Conservation (phyloP, 2,797 vertebrate species). For the Myoxocephalus aenaeus region DNA sequence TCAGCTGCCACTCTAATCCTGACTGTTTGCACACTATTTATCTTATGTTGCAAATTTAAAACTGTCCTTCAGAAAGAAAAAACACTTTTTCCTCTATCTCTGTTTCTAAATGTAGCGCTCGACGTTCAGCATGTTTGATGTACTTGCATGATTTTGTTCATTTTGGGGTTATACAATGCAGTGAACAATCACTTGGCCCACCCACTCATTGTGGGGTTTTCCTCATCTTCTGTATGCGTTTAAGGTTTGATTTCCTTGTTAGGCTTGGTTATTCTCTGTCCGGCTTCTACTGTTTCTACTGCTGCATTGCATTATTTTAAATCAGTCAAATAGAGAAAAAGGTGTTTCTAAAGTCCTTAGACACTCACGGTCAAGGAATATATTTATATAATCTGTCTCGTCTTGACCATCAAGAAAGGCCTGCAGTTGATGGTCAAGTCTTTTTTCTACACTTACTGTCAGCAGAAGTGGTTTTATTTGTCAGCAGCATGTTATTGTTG, state of each 20-base stretch:
- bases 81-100: no score
- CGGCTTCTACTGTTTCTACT: not conserved
- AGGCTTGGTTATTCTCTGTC: not conserved
- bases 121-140: no score
- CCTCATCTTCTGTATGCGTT: not conserved
- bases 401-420: not conserved
- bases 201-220: not conserved
- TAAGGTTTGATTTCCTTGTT: not conserved
- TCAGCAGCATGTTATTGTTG: not conserved
- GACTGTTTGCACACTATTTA: no score
- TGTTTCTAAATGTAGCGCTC: no score
- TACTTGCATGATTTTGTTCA: no score
- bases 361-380: not conserved
- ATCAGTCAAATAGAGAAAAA: not conserved
- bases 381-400: not conserved
- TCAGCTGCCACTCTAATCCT: no score
- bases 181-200: not conserved
- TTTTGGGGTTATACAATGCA: not conserved
- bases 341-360: not conserved
- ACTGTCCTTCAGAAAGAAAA: no score
- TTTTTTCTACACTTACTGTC: not conserved
- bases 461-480: not conserved
- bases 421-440: not conserved
- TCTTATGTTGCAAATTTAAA: no score
- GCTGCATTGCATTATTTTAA: not conserved